phyloP scores from a whole-genome alignment of 2,113 vertebrate genomes.

The Callocephalon fimbriatum region DNA sequence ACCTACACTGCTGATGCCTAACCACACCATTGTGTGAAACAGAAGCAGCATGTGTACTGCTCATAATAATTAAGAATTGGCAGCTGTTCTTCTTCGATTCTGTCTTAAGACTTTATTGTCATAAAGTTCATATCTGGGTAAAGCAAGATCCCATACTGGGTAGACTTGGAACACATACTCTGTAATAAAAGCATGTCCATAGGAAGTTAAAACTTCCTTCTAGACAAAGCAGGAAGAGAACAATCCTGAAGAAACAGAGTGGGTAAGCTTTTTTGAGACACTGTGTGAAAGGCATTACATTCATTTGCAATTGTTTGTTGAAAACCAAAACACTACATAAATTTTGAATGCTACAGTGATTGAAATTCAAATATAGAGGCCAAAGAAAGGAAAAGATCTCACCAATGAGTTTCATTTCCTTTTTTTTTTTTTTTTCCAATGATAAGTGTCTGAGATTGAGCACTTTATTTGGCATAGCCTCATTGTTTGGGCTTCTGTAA shows the following conservation, averaged over 20 bases:
- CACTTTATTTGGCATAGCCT: slow-evolving; percentile 69
- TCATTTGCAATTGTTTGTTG: neutral
- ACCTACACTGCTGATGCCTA: neutral
- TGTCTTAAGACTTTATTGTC: neutral
- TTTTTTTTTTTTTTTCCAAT: neutral
- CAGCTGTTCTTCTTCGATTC: neutral
- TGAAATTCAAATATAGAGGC: neutral
- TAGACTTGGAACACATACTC: neutral
- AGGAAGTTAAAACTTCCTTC: neutral
- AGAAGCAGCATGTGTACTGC: neutral
- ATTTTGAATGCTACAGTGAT: neutral
- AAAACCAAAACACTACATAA: neutral
- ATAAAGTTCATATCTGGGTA: neutral
- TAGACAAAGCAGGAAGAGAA: neutral
- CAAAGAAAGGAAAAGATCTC: neutral
- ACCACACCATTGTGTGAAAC: fast-evolving
- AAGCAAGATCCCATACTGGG: neutral
- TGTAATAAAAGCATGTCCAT: neutral
- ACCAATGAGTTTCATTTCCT: neutral
- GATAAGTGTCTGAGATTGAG: slow-evolving; percentile 8
- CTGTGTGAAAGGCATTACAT: neutral
- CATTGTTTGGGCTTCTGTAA: slow-evolving; percentile 66
- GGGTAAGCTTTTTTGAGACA: neutral
- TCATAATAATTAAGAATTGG: neutral
- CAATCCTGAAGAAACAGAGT: neutral